Base-by-base conservation (phyloP, 2,797 vertebrate genomes). In the Paguma larvata region DNA sequence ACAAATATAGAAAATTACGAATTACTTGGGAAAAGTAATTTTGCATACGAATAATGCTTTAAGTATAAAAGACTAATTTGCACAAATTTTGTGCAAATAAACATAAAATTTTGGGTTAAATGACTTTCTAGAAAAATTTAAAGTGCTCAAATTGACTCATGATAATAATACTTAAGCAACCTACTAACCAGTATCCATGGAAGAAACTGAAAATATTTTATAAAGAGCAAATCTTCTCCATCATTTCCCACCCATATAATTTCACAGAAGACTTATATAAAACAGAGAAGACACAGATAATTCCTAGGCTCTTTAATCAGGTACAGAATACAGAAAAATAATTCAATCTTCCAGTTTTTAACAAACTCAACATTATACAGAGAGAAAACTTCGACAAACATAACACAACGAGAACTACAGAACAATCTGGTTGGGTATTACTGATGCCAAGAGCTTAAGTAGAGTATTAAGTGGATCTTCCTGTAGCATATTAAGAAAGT, bases 161-260 rank as follows among this genome's bases (percentile, higher is more conserved):
- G 73, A 38, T 56, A 83, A 72, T 51, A 78, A 92, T 6, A 38
- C 4, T 3, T n/a, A 68, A 85, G 63, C 11, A 48, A 59, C 73
- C 41, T 5, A 95, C 15, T 75, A 86, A 46, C 4, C 44, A 18
- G 23, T 63, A 83, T 38, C 38, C 13, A 59, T 44, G 38, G 8
- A 46, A 86, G 16, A 94, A 94, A 85, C 5, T 75, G 5, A 80
- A 93, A 85, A 75, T 34, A 73, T 77, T 67, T 94, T 90, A 34
- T 19, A 78, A 63, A 75, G 34, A 75, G 2, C 2, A 27, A 78
- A 92, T 18, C 13, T 73, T 70, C 48, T 73, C 41, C 68, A 56
- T 25, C 32, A 92, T 78, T 93, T 91, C 27, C 34, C 6, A 94
- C 27, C 6, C 48, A 82, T 34, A 41, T 92, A 59, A 34, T 59